A percentile compares a stretch with the other conserved stretches of the same genome.
phyloP scores from a whole-genome alignment of 37 sponge, comb jelly and placozoan species.

The Mnemiopsis leidyi region DNA sequence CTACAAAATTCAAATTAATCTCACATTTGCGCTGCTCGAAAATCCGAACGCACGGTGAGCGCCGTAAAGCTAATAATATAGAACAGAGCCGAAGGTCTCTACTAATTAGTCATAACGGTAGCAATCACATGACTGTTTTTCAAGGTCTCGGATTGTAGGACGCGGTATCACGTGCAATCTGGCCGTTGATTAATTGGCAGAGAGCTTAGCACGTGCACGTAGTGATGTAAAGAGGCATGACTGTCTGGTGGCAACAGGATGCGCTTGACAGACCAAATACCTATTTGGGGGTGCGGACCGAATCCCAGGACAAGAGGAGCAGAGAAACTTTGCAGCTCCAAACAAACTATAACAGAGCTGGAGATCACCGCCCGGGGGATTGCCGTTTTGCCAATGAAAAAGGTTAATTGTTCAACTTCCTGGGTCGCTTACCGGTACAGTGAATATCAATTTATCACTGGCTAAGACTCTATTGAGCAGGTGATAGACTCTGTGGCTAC shows the following conservation, averaged over 20 bases:
- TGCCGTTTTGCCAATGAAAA: neutral
- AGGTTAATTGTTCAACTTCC: neutral
- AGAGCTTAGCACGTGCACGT: neutral
- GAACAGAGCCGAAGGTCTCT: neutral
- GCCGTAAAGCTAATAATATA: neutral
- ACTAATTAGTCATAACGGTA: neutral
- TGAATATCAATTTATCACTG: neutral
- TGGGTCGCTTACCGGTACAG: neutral
- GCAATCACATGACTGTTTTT: neutral
- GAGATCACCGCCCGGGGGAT: neutral
- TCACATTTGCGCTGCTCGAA: neutral
- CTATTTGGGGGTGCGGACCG: neutral
- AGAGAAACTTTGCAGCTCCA: neutral
- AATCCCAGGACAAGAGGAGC: neutral
- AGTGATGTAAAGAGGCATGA: neutral
- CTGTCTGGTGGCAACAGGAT: neutral
- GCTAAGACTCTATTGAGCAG: neutral
- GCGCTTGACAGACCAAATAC: neutral
- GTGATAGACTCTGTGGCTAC: neutral
- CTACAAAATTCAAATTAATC: neutral
- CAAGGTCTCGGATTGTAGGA: neutral
- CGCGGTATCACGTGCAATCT: neutral
- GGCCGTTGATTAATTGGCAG: neutral
- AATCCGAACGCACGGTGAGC: neutral
- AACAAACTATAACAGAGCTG: neutral